A percentile compares a stretch with the other conserved stretches of the same genome.
phyloP scores from a whole-genome alignment of 2,888 invertebrate species.

The Hypolimnas misippus region DNA sequence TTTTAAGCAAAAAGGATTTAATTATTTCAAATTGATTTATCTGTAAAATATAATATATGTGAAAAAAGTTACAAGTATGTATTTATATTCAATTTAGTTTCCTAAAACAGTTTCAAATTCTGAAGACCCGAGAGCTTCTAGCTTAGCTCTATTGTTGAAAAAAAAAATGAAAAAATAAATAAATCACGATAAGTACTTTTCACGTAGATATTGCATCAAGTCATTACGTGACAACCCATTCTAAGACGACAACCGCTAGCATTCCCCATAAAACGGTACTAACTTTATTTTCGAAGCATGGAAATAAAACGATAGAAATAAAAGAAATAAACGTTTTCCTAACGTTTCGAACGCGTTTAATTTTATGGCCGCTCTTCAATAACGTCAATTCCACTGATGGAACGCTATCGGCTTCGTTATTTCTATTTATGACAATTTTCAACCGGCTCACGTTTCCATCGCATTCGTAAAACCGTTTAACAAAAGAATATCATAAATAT shows the following conservation, averaged over 20 bases:
- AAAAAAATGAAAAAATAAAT: no score
- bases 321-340: conserved; percentile 32
- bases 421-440: conserved; percentile 9
- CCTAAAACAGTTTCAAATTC: no score
- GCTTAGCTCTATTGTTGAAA: no score
- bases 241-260: neutral
- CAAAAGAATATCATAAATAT: conserved; percentile 6
- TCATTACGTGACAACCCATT: neutral
- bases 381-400: conserved; percentile 2
- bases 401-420: conserved; percentile 11
- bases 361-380: conserved; percentile 29
- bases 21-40: no score
- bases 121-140: no score
- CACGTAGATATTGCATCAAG: neutral
- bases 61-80: no score
- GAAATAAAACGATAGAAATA: conserved; percentile 36
- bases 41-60: no score
- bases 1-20: no score
- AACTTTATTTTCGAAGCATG: conserved; percentile 28
- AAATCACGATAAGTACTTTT: no score
- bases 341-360: conserved; percentile 36
- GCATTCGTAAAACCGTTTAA: conserved; percentile 3
- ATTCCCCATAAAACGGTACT: neutral
- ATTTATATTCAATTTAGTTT: no score
- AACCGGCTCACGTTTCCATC: neutral